phyloP scores from a whole-genome alignment of 2,113 vertebrate genomes.

The Phaethon lepturus region DNA sequence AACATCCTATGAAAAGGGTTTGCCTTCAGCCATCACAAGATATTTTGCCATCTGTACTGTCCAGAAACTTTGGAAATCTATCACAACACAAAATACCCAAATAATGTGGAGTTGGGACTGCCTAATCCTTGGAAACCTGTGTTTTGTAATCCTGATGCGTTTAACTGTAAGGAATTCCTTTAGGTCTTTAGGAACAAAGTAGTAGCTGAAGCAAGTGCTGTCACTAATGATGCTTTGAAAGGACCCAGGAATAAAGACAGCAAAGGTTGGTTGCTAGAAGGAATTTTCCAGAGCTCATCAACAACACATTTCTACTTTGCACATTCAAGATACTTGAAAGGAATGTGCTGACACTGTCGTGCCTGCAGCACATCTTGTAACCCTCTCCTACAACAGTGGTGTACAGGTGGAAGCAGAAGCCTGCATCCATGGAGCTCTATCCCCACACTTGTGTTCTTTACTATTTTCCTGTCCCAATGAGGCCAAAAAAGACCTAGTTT shows the following conservation, averaged over 20 bases:
- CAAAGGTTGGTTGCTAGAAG: background rate
- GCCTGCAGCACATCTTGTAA: background rate
- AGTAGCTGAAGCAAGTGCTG: background rate
- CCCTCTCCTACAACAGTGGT: background rate
- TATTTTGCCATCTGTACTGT: background rate
- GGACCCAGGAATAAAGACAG: background rate
- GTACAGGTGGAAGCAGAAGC: background rate
- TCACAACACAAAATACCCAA: background rate
- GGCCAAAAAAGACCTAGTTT: background rate
- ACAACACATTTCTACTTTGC: background rate
- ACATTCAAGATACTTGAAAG: background rate
- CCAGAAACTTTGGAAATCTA: background rate
- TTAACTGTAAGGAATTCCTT: background rate
- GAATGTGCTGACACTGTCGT: background rate
- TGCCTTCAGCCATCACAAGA: background rate
- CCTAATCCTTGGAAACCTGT: background rate
- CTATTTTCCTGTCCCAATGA: background rate
- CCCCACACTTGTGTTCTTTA: background rate
- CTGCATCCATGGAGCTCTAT: background rate
- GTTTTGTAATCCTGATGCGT: background rate
- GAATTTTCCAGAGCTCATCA: background rate
- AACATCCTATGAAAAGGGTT: background rate
- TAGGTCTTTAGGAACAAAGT: background rate
- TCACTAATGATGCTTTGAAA: background rate
- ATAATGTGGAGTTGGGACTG: background rate